Base-by-base conservation (phyloP, 2,888 invertebrate species). In the Neuroscelio doddi region DNA sequence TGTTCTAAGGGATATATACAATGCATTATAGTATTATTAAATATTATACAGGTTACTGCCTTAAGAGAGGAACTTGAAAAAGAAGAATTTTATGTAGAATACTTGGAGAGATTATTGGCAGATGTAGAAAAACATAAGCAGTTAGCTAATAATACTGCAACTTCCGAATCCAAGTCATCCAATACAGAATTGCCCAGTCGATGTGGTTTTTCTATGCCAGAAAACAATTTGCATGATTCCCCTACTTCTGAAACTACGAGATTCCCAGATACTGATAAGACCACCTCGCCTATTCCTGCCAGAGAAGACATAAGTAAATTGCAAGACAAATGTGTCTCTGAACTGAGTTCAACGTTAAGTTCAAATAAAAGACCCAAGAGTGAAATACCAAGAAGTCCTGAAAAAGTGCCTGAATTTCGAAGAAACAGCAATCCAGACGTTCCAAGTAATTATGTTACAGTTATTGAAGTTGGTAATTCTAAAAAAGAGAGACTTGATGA, bases 41-140 rank as follows among this genome's bases (percentile, higher is more conserved):
- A 21, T 21, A 21, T 21, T 21, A 21, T 42, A 46, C 17, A 86
- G 79, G 86, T 95, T 70, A 87, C 89, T 70, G 89, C 92, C 76
- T 87, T 96, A 55, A 90, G 91, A 82, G 93, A 94, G 83, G 95
- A 95, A 85, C 87, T 96, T 70, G 94, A 94, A 81, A 94, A 95
- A 84, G 95, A 96, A 85, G 93, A 94, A 80, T 92, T 94, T 79
- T 95, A 95, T 80, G 95, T 95, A 8, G 94, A 94, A 82, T 95
- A 95, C 85, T 87, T 96, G 78, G 95, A 95, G 81, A 90, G 93
- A 68, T 85, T 95, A 70, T 85, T 96, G 53, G 92, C 91, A 57
- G 95, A 95, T 86, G 94, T 94, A 7, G 94, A 94, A 80, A 92
- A 92, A 78, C 92, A 93, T 80, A 93, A 92, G 27, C 78, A 80